Percentiles rank a stretch among this genome's conserved stretches.
Conservation (phyloP, 2,888 invertebrate genomes). For the Diaprepes abbreviatus region DNA sequence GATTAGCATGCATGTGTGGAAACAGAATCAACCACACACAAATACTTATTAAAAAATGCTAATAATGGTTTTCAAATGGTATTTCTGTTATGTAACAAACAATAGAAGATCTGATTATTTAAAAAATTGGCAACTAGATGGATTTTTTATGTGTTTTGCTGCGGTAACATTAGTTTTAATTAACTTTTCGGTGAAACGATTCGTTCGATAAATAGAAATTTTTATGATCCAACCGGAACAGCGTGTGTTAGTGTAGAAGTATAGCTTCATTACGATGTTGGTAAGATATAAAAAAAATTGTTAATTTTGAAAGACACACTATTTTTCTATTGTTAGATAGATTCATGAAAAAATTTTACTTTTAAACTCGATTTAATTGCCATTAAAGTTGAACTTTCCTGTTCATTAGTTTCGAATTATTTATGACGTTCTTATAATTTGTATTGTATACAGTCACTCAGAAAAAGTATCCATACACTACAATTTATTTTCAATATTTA, state of each 20-base stretch:
- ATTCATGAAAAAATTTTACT: too few species aligned
- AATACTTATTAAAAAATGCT: slow-evolving; percentile 28
- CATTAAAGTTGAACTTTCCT: too few species aligned
- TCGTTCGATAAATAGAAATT: background rate
- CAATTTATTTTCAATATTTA: too few species aligned
- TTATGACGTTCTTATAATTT: too few species aligned
- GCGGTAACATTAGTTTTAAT: background rate
- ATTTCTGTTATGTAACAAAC: slow-evolving; percentile 23
- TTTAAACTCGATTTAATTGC: too few species aligned
- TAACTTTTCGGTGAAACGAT: too few species aligned
- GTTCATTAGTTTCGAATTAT: too few species aligned
- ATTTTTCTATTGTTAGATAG: too few species aligned
- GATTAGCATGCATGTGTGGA: slow-evolving; percentile 36
- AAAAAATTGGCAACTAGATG: slow-evolving; percentile 17
- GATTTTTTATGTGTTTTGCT: background rate
- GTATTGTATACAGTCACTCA: too few species aligned
- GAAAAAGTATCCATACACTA: too few species aligned
- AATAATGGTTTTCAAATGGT: slow-evolving; percentile 18
- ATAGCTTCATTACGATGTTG: background rate
- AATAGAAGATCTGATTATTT: slow-evolving; percentile 27
- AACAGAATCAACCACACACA: slow-evolving; percentile 32
- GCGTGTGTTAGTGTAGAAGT: background rate
- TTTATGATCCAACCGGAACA: background rate
- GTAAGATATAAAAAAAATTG: background rate
- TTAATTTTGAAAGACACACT: too few species aligned